Evolutionary conservation across 2,113 vertebrate genomes (phyloP).

Genomic region (Etia nguti): DNA sequence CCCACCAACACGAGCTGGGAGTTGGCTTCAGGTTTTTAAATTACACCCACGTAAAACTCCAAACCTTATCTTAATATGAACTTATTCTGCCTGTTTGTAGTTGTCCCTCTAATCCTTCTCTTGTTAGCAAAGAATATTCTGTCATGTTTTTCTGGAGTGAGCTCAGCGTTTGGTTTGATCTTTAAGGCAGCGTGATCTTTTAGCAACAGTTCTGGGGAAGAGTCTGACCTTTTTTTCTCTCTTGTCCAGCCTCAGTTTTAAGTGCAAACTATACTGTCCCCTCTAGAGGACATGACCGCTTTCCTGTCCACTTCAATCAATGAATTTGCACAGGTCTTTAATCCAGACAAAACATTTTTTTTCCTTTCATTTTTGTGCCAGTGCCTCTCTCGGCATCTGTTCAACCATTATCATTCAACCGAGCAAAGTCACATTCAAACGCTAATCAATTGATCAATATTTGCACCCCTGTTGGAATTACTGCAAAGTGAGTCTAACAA

Average conservation of each 20-base stretch:
- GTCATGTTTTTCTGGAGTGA: not conserved
- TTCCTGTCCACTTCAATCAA: conserved; percentile 38
- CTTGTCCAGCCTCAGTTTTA: not conserved
- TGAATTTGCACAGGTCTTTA: conserved; percentile 48
- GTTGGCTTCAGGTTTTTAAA: not conserved
- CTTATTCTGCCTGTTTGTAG: not conserved
- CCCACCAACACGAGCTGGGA: not conserved
- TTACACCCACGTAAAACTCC: not conserved
- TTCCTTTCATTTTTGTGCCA: not conserved
- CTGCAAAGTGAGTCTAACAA: conserved; percentile 43
- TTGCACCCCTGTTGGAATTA: conserved; percentile 53
- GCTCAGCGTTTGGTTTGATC: not conserved
- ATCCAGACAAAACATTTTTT: conserved; percentile 36
- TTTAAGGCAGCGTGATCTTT: conserved; percentile 3
- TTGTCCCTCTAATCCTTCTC: not conserved
- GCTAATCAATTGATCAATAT: conserved; percentile 69
- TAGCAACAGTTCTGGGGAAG: not conserved
- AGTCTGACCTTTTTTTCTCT: not conserved
- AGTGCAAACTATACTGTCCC: not conserved
- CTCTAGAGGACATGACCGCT: conserved; percentile 33
- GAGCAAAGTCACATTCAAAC: conserved; percentile 66
- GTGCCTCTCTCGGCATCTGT: conserved; percentile 38
- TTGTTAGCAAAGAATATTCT: not conserved
- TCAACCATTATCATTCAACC: conserved; percentile 55
- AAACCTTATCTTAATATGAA: not conserved